Conservation (phyloP, 2,113 vertebrate genomes). For the Brienomyrus longianalis region DNA sequence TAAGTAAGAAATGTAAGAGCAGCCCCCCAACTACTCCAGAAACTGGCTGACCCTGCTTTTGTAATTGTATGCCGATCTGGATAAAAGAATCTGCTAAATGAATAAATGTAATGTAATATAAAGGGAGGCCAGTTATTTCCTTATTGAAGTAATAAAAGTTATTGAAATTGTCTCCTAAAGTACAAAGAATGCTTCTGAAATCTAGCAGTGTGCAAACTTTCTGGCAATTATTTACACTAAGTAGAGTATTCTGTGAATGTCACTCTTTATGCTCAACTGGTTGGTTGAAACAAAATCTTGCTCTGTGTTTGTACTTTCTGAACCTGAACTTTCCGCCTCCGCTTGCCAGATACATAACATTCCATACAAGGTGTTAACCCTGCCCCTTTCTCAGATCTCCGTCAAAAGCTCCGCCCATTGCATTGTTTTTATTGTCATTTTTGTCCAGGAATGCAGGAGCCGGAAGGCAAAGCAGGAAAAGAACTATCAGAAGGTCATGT, state of each 20-base stretch:
- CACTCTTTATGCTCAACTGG: too few species aligned
- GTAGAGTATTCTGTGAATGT: too few species aligned
- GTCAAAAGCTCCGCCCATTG: not conserved
- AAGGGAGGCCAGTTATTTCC: not conserved
- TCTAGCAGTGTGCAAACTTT: not conserved
- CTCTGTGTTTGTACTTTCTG: too few species aligned
- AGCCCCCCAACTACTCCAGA: not conserved
- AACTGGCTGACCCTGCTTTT: not conserved
- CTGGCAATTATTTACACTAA: not conserved
- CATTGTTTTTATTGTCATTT: slow-evolving; percentile 16
- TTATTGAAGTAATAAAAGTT: not conserved
- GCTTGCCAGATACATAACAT: not conserved
- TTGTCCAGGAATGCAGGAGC: slow-evolving; percentile 87
- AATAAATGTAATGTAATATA: not conserved
- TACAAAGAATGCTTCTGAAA: not conserved
- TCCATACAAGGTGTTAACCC: not conserved
- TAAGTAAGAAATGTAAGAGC: not conserved
- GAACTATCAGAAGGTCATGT: slow-evolving; percentile 98
- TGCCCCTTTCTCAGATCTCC: not conserved
- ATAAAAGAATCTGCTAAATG: not conserved
- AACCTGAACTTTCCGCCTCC: too few species aligned
- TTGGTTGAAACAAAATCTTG: too few species aligned
- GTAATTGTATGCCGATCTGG: not conserved
- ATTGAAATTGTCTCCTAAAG: not conserved
- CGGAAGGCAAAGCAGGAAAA: slow-evolving; percentile 88